These are phyloP conservation scores for Perizoma affinitatum DNA, from an alignment of 2,888 invertebrate species.

Conservation along the genomic window DNA sequence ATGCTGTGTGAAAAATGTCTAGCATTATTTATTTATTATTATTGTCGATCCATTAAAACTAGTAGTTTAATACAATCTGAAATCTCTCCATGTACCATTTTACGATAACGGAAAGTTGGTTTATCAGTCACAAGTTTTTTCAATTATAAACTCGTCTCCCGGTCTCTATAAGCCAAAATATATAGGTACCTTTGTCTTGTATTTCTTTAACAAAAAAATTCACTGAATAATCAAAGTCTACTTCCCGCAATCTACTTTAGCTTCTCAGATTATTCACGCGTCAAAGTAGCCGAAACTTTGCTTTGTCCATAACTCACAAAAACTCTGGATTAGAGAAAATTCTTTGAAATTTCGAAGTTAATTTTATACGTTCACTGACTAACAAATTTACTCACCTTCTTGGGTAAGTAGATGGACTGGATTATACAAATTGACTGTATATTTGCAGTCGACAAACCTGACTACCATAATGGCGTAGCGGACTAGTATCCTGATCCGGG, in stretches of 20 bases:
- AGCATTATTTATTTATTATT: too few relatives aligned
- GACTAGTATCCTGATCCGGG: too few relatives aligned
- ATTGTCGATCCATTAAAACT: too few relatives aligned
- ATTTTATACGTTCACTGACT: constrained; percentile 27
- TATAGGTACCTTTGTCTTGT: too few relatives aligned
- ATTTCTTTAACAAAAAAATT: not conserved
- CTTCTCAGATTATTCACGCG: not conserved
- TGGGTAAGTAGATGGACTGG: not conserved
- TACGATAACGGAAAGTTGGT: too few relatives aligned
- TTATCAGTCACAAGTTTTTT: too few relatives aligned
- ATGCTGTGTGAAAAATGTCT: too few relatives aligned
- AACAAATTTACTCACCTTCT: constrained; percentile 18
- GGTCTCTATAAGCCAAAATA: too few relatives aligned
- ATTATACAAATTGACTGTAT: not conserved
- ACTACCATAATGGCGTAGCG: too few relatives aligned
- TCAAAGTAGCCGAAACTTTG: constrained; percentile 15
- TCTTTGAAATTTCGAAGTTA: constrained; percentile 21
- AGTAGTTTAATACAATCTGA: too few relatives aligned
- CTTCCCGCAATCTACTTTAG: constrained; percentile 4
- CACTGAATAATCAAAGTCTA: constrained; percentile 8
- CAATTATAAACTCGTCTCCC: too few relatives aligned
- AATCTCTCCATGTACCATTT: too few relatives aligned
- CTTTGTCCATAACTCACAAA: constrained; percentile 24
- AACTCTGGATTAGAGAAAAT: constrained; percentile 16
- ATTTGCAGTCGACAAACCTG: not conserved